Evolutionary conservation across 2,888 invertebrate species (phyloP), one percentile per base, ranked within the genome.

Genomic region (Sylvicola fuscatus): DNA sequence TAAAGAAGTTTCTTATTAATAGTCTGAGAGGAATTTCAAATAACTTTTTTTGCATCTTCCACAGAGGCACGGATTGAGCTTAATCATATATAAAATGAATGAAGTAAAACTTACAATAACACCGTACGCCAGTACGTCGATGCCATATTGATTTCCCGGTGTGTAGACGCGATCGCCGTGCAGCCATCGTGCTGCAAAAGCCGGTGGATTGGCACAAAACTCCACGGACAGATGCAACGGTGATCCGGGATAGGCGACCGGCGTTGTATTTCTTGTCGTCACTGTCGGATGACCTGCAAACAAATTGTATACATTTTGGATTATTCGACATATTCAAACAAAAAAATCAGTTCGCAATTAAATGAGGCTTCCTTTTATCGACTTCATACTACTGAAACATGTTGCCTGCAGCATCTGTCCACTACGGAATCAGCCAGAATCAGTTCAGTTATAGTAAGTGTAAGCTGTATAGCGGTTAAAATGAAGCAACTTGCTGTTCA

Each of bases 191-290:
- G 59, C 59, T 13, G 59, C 59, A 45, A 56, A 54, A 10, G 59
- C 59, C 4, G 68, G 64, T 3, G 82, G 82, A 57, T 79, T 77
- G 44, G 80, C 78, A 58, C 80, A 80, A 52, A 77, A 77, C 52
- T 78, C 77, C 44, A 76, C 74, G 29, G 70, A 65, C 30, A 80
- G 57, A 42, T 72, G 70, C 40, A 77, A 55, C 1, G 72, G 66
- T 40, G 73, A 72, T 26, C 79, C 79, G 38, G 70, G 69, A 46
- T 73, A 68, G 13, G 73, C 76, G 16, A 72, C 70, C 42, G 77
- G 64, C 33, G 70, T 74, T 48, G 71, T 67, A 51, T 69, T 70
- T 40, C 64, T 60, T 3, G 75, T 72, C 42, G 67, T 63, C 27
- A 75, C 70, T 46, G 72, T 68, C 39, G 78, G 78, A 37, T 65